Percentiles rank a stretch among this genome's conserved stretches.
These are phyloP conservation scores for Atrina japonica DNA, from an alignment of 2,888 invertebrate genomes.

Conservation along the genomic window DNA sequence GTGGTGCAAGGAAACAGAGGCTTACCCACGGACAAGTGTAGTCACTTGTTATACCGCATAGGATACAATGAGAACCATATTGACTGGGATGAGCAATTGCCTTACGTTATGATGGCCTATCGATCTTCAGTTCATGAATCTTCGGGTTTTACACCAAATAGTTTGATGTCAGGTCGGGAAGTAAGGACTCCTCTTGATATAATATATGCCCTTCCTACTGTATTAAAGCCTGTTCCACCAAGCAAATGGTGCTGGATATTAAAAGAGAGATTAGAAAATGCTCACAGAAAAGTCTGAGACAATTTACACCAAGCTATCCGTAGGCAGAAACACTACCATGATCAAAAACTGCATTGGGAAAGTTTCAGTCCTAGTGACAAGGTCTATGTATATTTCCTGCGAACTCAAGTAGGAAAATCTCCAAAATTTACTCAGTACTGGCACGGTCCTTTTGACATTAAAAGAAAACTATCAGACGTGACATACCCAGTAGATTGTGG, in stretches of 20 bases:
- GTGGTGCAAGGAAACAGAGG: too few relatives aligned
- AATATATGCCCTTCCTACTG: background rate
- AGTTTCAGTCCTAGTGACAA: slow-evolving; percentile 3
- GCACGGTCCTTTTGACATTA: slow-evolving; percentile 13
- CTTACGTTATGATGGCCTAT: slow-evolving; percentile 20
- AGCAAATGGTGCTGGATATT: slow-evolving; percentile 2
- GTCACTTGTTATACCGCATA: too few relatives aligned
- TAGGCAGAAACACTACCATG: slow-evolving; percentile 17
- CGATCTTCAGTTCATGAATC: background rate
- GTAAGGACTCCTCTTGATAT: slow-evolving; percentile 11
- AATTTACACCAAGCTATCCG: background rate
- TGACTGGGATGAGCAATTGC: slow-evolving; percentile 34
- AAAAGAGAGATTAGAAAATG: slow-evolving; percentile 10
- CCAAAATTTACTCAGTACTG: slow-evolving; percentile 26
- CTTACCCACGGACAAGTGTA: too few relatives aligned
- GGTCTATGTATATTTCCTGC: slow-evolving; percentile 9
- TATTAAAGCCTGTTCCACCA: background rate
- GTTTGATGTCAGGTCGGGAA: slow-evolving; percentile 11
- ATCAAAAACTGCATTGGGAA: slow-evolving; percentile 3
- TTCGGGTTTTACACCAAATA: slow-evolving; percentile 8
- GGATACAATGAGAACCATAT: slow-evolving; percentile 16
- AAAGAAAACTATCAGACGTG: background rate
- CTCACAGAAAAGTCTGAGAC: slow-evolving; percentile 8
- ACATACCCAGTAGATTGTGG: slow-evolving; percentile 20
- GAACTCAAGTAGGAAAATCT: slow-evolving; percentile 5